Evolutionary conservation across 2,888 invertebrate species (phyloP).

Genomic region (Oasisia sp.): DNA sequence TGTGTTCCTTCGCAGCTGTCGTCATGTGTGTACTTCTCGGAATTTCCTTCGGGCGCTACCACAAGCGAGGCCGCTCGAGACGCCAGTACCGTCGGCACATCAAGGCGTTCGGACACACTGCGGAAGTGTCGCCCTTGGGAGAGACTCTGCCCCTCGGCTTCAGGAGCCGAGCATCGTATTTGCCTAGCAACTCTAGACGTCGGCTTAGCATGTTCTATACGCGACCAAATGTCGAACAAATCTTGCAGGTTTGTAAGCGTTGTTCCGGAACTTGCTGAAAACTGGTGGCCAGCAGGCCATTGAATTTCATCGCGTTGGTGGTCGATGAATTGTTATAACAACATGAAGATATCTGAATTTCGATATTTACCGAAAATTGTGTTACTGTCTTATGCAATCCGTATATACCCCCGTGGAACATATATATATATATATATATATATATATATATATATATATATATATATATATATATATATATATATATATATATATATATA

Average conservation of each 20-base stretch:
- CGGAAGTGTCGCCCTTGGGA: too few species aligned
- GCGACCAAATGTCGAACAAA: background rate
- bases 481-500: too few species aligned
- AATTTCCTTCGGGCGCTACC: background rate
- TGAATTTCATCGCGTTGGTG: too few species aligned
- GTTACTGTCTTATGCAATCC: too few species aligned
- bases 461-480: too few species aligned
- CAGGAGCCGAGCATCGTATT: background rate
- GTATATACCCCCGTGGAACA: too few species aligned
- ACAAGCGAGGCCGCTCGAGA: background rate
- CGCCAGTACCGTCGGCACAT: background rate
- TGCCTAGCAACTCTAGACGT: background rate
- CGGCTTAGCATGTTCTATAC: background rate
- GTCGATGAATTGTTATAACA: too few species aligned
- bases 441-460: too few species aligned
- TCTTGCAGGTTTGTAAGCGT: background rate
- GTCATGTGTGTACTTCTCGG: background rate
- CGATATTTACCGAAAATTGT: too few species aligned
- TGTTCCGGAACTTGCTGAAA: background rate
- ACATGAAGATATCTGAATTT: too few species aligned
- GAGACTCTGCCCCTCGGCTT: background rate
- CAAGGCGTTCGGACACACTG: background rate
- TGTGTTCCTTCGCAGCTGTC: background rate
- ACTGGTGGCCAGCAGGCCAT: background rate
- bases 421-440: too few species aligned